A percentile compares a stretch with the other conserved stretches of the same genome.
Evolutionary conservation across 2,888 invertebrate genomes (phyloP).

Genomic region (Xanthia togata): DNA sequence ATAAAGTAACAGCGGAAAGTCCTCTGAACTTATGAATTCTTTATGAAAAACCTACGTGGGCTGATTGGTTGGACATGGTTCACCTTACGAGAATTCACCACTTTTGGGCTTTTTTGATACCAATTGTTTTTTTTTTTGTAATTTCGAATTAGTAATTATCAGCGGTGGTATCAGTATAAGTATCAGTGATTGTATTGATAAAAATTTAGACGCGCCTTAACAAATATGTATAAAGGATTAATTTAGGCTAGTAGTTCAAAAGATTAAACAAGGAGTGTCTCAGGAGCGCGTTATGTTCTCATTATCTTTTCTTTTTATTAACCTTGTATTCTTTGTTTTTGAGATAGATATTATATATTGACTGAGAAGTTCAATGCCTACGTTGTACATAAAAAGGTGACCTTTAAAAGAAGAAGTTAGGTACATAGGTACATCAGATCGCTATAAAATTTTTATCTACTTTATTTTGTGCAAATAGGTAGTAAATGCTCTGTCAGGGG

Average conservation of each 20-base stretch:
- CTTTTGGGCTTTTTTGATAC: neutral
- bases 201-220: neutral
- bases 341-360: conserved; percentile 4
- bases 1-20: no score
- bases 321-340: neutral
- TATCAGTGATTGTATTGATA: neutral
- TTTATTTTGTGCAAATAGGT: neutral
- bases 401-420: neutral
- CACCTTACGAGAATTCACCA: neutral
- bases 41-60: no score
- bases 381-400: conserved; percentile 19
- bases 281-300: no score
- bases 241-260: no score
- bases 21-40: no score
- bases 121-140: no score
- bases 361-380: neutral
- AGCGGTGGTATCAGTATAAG: neutral
- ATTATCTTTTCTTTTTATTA: no score
- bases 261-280: no score
- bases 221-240: neutral
- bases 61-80: no score
- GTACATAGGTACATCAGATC: neutral
- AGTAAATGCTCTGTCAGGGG: neutral
- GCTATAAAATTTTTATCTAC: neutral
- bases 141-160: neutral